Evolutionary conservation across 2,797 vertebrate species (phyloP).

Genomic region (Gila robusta): DNA sequence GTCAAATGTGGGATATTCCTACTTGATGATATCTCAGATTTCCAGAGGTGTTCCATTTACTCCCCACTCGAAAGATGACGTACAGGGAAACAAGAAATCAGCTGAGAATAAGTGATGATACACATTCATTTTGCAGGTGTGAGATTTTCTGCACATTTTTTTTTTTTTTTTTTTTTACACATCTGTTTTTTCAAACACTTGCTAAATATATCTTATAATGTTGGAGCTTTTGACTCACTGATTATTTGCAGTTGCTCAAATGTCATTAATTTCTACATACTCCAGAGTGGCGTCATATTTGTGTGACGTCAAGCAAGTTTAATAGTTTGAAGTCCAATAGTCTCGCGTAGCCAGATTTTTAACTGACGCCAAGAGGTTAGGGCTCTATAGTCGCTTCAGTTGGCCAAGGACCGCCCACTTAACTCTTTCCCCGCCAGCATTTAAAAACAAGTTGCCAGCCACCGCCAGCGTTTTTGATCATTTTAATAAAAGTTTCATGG

Average conservation of each 20-base stretch:
- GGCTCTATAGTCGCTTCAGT: not conserved
- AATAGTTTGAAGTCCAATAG: not conserved
- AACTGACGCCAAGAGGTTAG: not conserved
- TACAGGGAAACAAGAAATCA: not conserved
- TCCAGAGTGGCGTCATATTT: not conserved
- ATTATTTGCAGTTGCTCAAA: slow-evolving; percentile 1
- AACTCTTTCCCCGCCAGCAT: too few species aligned
- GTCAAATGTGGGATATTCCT: not conserved
- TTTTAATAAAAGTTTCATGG: too few species aligned
- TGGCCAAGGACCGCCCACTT: too few species aligned
- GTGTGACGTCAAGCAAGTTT: not conserved
- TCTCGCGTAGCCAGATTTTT: not conserved
- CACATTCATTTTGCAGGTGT: not conserved
- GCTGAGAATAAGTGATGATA: not conserved
- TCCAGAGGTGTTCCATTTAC: not conserved
- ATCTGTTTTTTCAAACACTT: not conserved
- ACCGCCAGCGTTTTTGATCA: too few species aligned
- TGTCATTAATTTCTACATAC: not conserved
- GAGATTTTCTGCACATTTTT: not conserved
- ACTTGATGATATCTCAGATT: not conserved
- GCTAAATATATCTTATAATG: not conserved
- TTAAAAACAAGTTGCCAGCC: too few species aligned
- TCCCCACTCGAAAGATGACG: not conserved
- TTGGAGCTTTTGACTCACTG: not conserved
- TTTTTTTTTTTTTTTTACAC: not conserved